Base-by-base conservation (phyloP, 64 coral and sea anemone species). In the Montipora capricornis region DNA sequence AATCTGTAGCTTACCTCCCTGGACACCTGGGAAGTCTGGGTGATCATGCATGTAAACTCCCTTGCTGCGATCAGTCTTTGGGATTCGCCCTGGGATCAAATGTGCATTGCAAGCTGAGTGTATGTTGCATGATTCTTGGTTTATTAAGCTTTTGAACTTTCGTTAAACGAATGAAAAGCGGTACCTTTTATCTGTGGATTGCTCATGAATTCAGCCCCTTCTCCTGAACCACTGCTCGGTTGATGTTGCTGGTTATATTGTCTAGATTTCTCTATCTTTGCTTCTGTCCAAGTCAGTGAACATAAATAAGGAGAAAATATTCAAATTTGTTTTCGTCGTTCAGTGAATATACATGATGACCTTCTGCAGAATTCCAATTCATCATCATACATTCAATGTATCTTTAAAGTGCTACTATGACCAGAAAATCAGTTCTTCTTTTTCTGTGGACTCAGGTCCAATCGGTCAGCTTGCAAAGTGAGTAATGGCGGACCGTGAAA, bases 1-100 rank as follows among this genome's bases (percentile, higher is more conserved):
- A 37, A 37, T 37, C 37, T 37, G 37, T 37, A 37, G 37, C 37
- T 37, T 52, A 94, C 93, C 93, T 77, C 93, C 93, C 15, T 62
- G 52, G 60, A 84, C 66, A 50, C 74, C 17, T 8, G 44, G 47
- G 44, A 94, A 94, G 20, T 94, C 87, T 1, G 93, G 80, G 44
- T 94, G 93, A 80, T 94, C 93, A 67, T 94, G 93, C 93, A 94
- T 94, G 47, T 94, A 94, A 5, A 94, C 93, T 44, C 93, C 93
- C 68, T 68, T 94, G 45, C 93, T 94, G 22, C 84, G 93, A 44
- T 94, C 93, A 71, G 89, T 57, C 87, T 89, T 89, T 46, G 92
- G 77, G 10, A 94, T 15, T 20, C 61, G 77, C 9, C 78, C 92
- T 94, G 14, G 46, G 68, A 13, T 78, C 17, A 49, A 76, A 6